Conservation (phyloP, 1,140 invertebrate species). For the Reticulitermes speratus region DNA sequence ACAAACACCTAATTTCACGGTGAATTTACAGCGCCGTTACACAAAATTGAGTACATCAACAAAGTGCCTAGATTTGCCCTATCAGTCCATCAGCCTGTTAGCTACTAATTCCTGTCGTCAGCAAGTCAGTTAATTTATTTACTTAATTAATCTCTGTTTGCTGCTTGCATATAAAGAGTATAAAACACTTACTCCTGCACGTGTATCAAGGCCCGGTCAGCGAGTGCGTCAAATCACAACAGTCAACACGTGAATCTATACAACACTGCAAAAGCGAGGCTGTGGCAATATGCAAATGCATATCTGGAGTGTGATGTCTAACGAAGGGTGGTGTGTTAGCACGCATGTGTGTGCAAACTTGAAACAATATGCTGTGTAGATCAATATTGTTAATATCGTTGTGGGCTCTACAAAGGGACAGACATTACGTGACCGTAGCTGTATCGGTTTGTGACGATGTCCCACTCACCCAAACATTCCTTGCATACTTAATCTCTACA, state of each 20-base stretch:
- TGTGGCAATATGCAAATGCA: not conserved
- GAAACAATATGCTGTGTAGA: not conserved
- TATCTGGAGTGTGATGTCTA: not conserved
- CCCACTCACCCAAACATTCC: not conserved
- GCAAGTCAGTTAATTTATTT: too few species aligned
- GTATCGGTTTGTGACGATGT: not conserved
- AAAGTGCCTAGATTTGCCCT: too few species aligned
- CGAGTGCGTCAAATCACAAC: too few species aligned
- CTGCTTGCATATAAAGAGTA: too few species aligned
- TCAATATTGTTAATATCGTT: not conserved
- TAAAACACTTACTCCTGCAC: too few species aligned
- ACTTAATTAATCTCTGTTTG: too few species aligned
- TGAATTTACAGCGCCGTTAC: too few species aligned
- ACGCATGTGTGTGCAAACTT: not conserved
- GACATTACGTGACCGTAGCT: not conserved
- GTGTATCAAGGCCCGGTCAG: too few species aligned
- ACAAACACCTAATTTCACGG: too few species aligned
- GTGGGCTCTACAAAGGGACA: not conserved
- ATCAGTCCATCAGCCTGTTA: too few species aligned
- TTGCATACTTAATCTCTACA: not conserved
- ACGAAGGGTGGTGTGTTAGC: not conserved
- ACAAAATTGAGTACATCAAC: too few species aligned
- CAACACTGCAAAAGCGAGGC: not conserved
- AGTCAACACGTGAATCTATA: not conserved
- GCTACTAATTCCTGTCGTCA: too few species aligned